Base-by-base conservation (phyloP, 1,140 invertebrate species). In the Brachionus sp. region DNA sequence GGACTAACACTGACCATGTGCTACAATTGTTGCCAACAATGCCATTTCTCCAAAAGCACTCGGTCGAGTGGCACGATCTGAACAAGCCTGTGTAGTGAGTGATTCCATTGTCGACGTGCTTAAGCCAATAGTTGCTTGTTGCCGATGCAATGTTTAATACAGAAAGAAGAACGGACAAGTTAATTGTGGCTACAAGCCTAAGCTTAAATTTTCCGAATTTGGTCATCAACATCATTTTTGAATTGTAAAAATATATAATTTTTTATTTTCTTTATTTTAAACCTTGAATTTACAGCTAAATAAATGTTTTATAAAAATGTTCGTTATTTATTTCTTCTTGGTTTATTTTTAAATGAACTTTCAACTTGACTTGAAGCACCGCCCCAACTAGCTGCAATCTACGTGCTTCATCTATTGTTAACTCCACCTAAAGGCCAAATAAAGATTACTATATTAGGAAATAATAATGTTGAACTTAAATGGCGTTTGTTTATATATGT, bases 171-270 rank as follows among this genome's bases (percentile, higher is more conserved):
- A 80, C 62, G 37, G 77, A 80, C 13, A 80, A 44, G 13, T 80
- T 80, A 12, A 80, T 80, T 42, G 50, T 80, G 12, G 77, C 77
- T 12, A 80, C 39, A 25, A 80, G 50, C 5, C 77, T 25, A 25
- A 80, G 33, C 50, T 80, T 80, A 25, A 80, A 80, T 80, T 80
- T 80, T 29, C 77, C 77, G n/a, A 80, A 80, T 80, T 80, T 80
- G 37, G 77, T 80, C 77, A 80, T 80, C 37, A 80, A 42, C 62
- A 80, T 80, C 77, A 80, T 80, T 39, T 39, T 75, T 75, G 39
- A 44, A 46, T 16, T 2, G 2, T 1, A 57, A 16, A 35, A 2
- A 23, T n/a, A 23, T 16, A 19, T 9, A 73, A 70, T 16, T n/a
- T 16, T 19, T 10, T 50, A 46, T 75, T 39, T 73, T 39, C 37